Evolutionary conservation across 2,797 vertebrate genomes (phyloP).

Genomic region (Anguilla pacifica): DNA sequence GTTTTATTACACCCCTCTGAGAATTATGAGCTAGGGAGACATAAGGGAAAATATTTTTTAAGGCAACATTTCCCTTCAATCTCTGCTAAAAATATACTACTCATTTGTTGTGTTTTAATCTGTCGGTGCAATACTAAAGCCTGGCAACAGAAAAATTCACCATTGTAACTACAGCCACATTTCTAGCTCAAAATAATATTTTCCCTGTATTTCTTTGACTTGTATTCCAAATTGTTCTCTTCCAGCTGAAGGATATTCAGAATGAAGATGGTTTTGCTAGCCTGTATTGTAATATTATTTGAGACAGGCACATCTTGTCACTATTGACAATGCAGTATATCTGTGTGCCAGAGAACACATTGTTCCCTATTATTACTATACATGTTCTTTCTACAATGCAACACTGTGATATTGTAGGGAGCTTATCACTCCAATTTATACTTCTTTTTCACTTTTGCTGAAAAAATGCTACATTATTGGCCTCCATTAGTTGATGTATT

Average conservation of each 20-base stretch:
- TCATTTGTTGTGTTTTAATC: neutral
- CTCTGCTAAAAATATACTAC: neutral
- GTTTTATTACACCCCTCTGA: neutral
- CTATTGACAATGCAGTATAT: constrained; percentile 59
- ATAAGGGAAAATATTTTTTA: neutral
- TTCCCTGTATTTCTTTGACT: neutral
- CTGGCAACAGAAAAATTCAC: neutral
- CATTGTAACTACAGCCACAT: neutral
- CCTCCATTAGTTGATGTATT: neutral
- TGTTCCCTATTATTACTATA: neutral
- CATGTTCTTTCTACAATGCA: neutral
- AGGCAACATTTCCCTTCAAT: neutral
- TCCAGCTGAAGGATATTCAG: neutral
- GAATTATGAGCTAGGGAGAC: neutral
- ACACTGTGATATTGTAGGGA: neutral
- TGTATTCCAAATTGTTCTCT: neutral
- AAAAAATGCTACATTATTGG: neutral
- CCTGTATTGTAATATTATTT: neutral
- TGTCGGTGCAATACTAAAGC: neutral
- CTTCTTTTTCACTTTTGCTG: neutral
- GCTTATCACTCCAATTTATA: neutral
- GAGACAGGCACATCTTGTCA: constrained; percentile 45
- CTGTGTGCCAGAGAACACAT: constrained; percentile 58
- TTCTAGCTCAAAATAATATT: neutral
- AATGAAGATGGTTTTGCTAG: neutral